Conservation (phyloP, 2,113 vertebrate genomes). For the Morphnarchus princeps region DNA sequence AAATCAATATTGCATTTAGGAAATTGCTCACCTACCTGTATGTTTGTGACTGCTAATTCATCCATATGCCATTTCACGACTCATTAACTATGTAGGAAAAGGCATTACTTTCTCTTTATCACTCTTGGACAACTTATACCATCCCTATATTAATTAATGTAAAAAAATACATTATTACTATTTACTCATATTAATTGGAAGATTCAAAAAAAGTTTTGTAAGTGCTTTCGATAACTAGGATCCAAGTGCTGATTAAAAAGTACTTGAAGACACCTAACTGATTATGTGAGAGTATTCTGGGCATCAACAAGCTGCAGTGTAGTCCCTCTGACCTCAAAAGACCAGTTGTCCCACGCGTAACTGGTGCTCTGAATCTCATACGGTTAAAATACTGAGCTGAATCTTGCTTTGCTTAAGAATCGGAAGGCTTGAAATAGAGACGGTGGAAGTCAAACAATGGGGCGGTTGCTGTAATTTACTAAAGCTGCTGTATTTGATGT, state of each 20-base stretch:
- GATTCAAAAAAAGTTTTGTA: not conserved
- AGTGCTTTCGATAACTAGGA: not conserved
- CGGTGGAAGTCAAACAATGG: not conserved
- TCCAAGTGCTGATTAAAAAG: not conserved
- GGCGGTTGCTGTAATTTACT: not conserved
- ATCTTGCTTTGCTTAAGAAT: not conserved
- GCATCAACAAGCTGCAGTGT: not conserved
- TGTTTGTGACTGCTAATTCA: constrained; percentile 13
- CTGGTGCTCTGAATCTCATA: not conserved
- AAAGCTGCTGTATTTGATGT: constrained; percentile 23
- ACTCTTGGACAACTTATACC: not conserved
- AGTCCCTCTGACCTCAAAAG: not conserved
- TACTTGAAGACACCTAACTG: not conserved
- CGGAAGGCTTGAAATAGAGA: not conserved
- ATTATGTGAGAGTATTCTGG: not conserved
- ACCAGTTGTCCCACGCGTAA: not conserved
- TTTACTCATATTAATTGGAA: not conserved
- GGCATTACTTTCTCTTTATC: not conserved
- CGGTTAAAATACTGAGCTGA: not conserved
- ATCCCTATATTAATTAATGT: not conserved
- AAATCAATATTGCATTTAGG: constrained; percentile 52
- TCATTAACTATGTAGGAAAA: not conserved
- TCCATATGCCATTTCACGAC: not conserved
- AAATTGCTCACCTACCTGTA: constrained; percentile 11
- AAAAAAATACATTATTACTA: not conserved